phyloP scores from a whole-genome alignment of 2,113 vertebrate genomes.

The Lophochroa leadbeateri region DNA sequence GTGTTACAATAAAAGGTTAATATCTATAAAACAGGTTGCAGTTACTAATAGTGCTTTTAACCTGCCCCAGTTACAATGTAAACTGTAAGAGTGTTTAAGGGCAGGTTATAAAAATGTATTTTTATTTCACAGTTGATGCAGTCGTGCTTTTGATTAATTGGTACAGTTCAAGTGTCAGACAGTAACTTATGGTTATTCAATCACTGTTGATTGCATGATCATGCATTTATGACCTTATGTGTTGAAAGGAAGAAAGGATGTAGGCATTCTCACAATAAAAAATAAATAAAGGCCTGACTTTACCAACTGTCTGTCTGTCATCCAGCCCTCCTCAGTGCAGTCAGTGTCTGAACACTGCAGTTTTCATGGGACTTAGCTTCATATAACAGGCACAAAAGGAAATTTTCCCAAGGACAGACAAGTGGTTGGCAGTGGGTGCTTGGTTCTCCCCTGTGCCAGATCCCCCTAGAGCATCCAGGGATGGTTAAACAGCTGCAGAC shows the following conservation, averaged over 20 bases:
- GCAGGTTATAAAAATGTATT: neutral
- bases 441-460: neutral
- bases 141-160: constrained; percentile 26
- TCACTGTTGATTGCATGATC: constrained; percentile 22
- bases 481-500: neutral
- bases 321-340: neutral
- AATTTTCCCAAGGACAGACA: neutral
- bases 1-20: neutral
- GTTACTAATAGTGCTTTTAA: constrained; percentile 1
- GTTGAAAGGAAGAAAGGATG: neutral
- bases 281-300: neutral
- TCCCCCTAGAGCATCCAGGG: neutral
- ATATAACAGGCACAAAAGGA: rapidly evolving
- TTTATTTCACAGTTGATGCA: constrained; percentile 14
- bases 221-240: neutral
- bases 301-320: neutral
- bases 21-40: neutral
- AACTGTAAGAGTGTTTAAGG: neutral
- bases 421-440: neutral
- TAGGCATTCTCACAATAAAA: neutral
- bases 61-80: neutral
- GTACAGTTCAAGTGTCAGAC: constrained; percentile 12
- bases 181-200: constrained; percentile 49
- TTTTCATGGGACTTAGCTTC: neutral
- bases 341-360: neutral